Conservation (phyloP, 2,888 invertebrate genomes). For the Morpho deidamia region DNA sequence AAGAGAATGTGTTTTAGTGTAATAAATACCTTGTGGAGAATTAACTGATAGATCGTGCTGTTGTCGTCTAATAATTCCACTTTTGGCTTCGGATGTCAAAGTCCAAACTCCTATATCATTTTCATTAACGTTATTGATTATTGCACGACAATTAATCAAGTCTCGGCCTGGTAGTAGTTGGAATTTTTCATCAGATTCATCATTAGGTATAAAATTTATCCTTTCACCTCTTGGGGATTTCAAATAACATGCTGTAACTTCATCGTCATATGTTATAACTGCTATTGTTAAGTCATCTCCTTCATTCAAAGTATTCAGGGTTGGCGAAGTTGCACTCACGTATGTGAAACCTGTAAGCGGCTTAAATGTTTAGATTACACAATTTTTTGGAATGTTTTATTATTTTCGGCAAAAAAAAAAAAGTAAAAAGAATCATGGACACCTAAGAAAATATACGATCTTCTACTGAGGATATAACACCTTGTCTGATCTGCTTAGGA, state of each 20-base stretch:
- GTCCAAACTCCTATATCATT: constrained; percentile 34
- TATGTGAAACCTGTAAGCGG: constrained; percentile 7
- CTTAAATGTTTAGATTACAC: no score
- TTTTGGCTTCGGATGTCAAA: constrained; percentile 13
- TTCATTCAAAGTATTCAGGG: constrained; percentile 4
- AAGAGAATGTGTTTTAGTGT: no score
- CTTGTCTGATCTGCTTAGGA: no score
- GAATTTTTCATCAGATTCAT: constrained; percentile 27
- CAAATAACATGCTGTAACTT: constrained; percentile 28
- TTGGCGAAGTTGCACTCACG: background rate
- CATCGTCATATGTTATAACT: constrained; percentile 14
- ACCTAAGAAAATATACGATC: no score
- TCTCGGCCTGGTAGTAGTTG: constrained; percentile 11
- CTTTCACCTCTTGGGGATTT: constrained; percentile 20
- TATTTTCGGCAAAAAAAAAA: no score
- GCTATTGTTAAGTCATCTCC: constrained; percentile 23
- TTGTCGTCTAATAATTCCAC: background rate
- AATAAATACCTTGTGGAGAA: no score
- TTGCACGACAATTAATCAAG: constrained; percentile 22
- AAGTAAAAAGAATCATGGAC: no score
- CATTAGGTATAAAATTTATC: constrained; percentile 30
- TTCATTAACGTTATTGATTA: constrained; percentile 22
- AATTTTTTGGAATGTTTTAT: no score
- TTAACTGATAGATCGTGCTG: no score
- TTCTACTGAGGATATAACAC: no score